Evolutionary conservation across 2,888 invertebrate species (phyloP), one percentile per base, ranked within the genome.

Genomic region (Cosmia pyralina): DNA sequence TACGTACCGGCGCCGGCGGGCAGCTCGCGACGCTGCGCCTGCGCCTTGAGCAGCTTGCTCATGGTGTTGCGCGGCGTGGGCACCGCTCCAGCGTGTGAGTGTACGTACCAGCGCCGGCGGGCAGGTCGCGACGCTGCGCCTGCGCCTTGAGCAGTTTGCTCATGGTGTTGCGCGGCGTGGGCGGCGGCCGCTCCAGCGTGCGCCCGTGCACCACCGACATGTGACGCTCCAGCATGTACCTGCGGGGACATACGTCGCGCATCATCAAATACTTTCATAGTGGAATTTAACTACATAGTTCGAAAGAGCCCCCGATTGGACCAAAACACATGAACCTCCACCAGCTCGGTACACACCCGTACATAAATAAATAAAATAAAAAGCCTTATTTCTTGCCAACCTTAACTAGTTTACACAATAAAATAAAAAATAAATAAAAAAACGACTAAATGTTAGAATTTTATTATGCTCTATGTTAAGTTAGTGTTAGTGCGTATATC

Each of bases 151-250:
- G 94, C 91, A 96, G 91, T 90, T 96, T 96, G 93, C 94, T 95
- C 96, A 96, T 96, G 83, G 96, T 96, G 91, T 96, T 96, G 78
- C 96, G 92, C 80, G 96, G 95, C 77, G 95, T 94, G 85, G 95
- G 94, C 83, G 95, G 95, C 79, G 94, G 93, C 11, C 95, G 93
- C 91, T 96, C 96, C 80, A 95, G 92, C 82, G 95, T 91, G 85
- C 95, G 93, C 2, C 95, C 94, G 92, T 96, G 96, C 80, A 87
- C 92, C 52, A 82, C 88, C 69, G 93, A 90, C 89, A 90, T 90
- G 92, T 96, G 96, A 53, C 95, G 94, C 93, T 96, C 96, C 89
- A 96, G 88, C 93, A 95, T 92, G 91, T 94, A 94, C 74, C 94
- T 90, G 87, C 67, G 5, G 17, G 15, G 17, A 41, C 13, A 13